Conservation (phyloP, 1,140 invertebrate species). For the Caenorhabditis brenneri region DNA sequence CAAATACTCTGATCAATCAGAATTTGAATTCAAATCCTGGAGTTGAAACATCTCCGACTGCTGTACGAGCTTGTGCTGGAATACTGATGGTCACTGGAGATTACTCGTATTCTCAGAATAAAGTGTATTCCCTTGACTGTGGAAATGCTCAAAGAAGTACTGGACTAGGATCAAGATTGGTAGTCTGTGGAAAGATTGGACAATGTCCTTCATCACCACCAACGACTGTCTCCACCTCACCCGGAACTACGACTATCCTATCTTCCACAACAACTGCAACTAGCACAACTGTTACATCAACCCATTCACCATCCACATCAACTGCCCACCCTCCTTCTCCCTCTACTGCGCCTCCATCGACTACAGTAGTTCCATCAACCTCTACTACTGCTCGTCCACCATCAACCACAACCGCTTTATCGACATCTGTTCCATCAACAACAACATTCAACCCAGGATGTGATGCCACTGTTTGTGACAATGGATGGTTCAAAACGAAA, state of each 20-base stretch:
- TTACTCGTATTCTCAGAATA: background rate
- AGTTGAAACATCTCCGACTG: background rate
- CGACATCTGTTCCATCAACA: no score
- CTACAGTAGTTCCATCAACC: background rate
- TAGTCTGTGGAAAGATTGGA: conserved; percentile 7
- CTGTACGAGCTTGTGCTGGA: background rate
- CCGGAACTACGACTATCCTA: background rate
- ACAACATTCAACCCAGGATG: background rate
- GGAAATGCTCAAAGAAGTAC: background rate
- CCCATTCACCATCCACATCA: no score
- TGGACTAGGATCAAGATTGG: background rate
- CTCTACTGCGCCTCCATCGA: background rate
- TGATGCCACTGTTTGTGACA: background rate
- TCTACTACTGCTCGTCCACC: no score
- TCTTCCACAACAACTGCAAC: background rate
- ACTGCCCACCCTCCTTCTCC: no score
- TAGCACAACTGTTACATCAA: no score
- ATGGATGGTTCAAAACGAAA: background rate
- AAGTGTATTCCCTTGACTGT: conserved; percentile 17
- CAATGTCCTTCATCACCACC: background rate
- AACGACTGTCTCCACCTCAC: background rate
- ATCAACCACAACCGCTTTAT: no score
- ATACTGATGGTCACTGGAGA: background rate
- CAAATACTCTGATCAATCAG: background rate
- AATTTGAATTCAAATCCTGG: background rate